Percentiles rank a stretch among this genome's conserved stretches.
Conservation (phyloP, 2,797 vertebrate species). For the Martes flavigula region DNA sequence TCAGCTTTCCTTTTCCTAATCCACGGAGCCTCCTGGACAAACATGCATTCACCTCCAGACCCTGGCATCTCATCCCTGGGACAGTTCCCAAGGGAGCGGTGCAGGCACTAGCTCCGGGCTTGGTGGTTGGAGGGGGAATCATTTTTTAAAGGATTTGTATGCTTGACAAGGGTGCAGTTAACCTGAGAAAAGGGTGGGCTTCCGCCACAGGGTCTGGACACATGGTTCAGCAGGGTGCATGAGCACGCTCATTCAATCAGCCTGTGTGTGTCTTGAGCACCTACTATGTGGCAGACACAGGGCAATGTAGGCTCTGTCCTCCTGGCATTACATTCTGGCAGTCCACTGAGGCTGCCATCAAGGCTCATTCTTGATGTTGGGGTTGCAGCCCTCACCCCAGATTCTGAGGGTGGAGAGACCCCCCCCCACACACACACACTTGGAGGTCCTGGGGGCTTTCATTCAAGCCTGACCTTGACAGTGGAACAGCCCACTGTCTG, state of each 20-base stretch:
- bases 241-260: fast-evolving
- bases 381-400: not conserved
- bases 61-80: not conserved
- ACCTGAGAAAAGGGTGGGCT: not conserved
- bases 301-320: not conserved
- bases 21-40: not conserved
- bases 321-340: not conserved
- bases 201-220: not conserved
- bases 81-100: not conserved
- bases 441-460: not conserved
- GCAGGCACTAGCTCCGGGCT: not conserved
- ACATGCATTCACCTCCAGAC: not conserved
- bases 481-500: not conserved
- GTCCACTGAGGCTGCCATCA: not conserved
- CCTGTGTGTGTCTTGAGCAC: not conserved
- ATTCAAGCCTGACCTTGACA: not conserved
- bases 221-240: not conserved
- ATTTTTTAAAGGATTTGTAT: not conserved
- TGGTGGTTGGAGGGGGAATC: not conserved
- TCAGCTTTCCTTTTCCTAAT: constrained; percentile 8
- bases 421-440: too few species aligned
- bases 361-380: not conserved
- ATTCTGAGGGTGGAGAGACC: not conserved
- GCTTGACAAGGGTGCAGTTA: not conserved
- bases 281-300: not conserved